Base-by-base conservation (phyloP, 2,888 invertebrate species). In the Camponotus fellah region DNA sequence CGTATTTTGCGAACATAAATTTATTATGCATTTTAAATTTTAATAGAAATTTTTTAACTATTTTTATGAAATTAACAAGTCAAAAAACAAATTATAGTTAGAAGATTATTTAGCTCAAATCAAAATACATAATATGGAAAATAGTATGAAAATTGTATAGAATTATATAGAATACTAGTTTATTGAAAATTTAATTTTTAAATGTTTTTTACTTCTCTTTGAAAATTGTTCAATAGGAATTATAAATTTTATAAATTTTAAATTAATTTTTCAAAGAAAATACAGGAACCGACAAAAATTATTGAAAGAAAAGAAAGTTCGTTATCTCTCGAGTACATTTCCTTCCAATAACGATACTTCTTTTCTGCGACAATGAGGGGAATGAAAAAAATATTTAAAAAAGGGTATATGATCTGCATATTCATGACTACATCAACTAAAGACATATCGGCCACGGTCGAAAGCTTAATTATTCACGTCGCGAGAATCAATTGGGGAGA, bases 381-480 rank as follows among this genome's bases (percentile, higher is more conserved):
- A 58, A 17, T 32, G 43, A 37, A 37, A 76, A 77, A 79, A 65
- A 87, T 85, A 85, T 86, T 90, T 89, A 68, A 88, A 87, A 85
- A 87, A 65, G 72, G 12, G 12, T 72, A 83, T 9, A 53, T n/a
- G 43, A 46, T n/a, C 72, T 91, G 87, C 90, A 92, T 91, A 91
- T 91, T 92, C 90, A 91, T 91, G 87, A 85, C 85, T 74, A 76
- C 80, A 84, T 77, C 75, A 86, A 85, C 89, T 86, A 90, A 91
- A 89, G 88, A 89, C 87, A 88, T 86, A 89, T 92, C 88, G 85
- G 82, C 66, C 68, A 83, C 56, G 37, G 79, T 71, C 65, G 84
- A 89, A 88, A 86, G 89, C 87, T 92, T 92, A 90, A 91, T 91
- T 92, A 90, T 91, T 88, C 84, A 71, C 82, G 89, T 81, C 72